A percentile compares a stretch with the other conserved stretches of the same genome.
These are phyloP conservation scores for Tenualosa ilisha DNA, from an alignment of 2,797 vertebrate genomes.

Conservation along the genomic window DNA sequence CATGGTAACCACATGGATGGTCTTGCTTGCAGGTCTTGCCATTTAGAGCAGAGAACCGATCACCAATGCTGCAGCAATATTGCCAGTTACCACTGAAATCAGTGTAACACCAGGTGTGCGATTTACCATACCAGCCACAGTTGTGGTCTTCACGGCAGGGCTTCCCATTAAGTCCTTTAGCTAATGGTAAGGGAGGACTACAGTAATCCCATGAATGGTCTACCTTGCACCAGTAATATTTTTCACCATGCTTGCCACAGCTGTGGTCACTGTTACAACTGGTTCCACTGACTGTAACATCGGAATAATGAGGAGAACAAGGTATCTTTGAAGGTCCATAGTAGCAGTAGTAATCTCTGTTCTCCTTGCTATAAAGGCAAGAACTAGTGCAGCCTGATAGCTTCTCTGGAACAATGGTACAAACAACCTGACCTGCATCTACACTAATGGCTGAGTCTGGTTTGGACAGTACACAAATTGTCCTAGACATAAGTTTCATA, in stretches of 20 bases:
- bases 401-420: conserved; percentile 33
- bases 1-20: conserved; percentile 6
- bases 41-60: neutral
- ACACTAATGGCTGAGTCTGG: neutral
- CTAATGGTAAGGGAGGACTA: conserved; percentile 28
- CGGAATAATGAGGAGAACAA: conserved; percentile 43
- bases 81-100: neutral
- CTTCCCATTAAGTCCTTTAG: neutral
- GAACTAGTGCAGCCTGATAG: neutral
- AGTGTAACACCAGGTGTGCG: neutral
- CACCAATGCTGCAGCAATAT: neutral
- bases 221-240: conserved; percentile 35
- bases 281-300: neutral
- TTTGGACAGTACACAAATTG: conserved; percentile 24
- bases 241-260: conserved; percentile 14
- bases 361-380: conserved; percentile 21
- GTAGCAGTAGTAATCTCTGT: conserved; percentile 19
- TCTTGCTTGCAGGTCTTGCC: neutral
- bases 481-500: neutral
- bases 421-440: conserved; percentile 13
- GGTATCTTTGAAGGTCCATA: neutral
- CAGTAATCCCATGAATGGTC: neutral
- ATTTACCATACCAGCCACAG: conserved; percentile 23
- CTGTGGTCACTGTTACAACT: conserved; percentile 27
- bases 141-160: conserved; percentile 24